Evolutionary conservation across 2,888 invertebrate genomes (phyloP).

Genomic region (Macrophya annulata): DNA sequence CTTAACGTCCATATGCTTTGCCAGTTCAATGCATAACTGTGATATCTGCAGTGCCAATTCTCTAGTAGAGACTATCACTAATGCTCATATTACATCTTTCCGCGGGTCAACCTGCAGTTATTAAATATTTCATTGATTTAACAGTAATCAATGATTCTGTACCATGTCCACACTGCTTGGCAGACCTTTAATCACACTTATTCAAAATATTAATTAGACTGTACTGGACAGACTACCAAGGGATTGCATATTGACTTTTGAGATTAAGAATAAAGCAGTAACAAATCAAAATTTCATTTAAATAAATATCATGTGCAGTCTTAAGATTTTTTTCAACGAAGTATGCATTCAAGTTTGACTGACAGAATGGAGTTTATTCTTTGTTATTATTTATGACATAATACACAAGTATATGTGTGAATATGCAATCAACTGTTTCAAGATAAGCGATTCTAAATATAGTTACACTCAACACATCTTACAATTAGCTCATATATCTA

Average conservation of each 20-base stretch:
- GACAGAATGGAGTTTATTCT: neutral
- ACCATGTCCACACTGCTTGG: neutral
- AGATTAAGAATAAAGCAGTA: neutral
- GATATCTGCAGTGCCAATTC: conserved; percentile 99
- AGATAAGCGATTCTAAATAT: neutral
- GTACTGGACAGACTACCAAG: neutral
- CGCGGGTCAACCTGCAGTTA: conserved; percentile 86
- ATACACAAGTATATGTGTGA: neutral
- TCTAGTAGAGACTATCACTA: conserved; percentile 99
- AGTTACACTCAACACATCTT: neutral
- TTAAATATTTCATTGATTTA: neutral
- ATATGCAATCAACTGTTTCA: neutral
- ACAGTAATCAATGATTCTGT: neutral
- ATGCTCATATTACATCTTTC: conserved; percentile 97
- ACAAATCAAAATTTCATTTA: neutral
- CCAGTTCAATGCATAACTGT: conserved; percentile 99
- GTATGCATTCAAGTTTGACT: neutral
- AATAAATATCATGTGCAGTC: neutral
- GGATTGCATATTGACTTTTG: neutral
- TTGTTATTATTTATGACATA: neutral
- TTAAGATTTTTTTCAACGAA: neutral
- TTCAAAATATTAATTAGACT: neutral
- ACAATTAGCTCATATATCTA: neutral
- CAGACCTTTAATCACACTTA: neutral
- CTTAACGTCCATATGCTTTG: conserved; percentile 97